Base-by-base conservation (phyloP, 2,797 vertebrate genomes). In the Parotocinclus haroldoi region DNA sequence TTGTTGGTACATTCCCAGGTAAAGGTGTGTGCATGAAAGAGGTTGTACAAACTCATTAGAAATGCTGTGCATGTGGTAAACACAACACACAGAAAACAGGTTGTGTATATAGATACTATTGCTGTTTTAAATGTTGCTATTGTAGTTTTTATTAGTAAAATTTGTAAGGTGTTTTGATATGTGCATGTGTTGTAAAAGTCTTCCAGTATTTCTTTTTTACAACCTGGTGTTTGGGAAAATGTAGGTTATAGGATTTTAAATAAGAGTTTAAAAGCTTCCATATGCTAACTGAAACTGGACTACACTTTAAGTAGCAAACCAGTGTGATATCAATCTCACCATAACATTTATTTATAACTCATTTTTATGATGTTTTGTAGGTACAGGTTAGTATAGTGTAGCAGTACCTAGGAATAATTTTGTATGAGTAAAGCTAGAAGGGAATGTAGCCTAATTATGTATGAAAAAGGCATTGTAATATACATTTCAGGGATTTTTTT, bases 131-230 rank as follows among this genome's bases (percentile, higher is more conserved):
- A 75, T 65, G 70, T 84, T 75, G 49, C 67, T 72, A 74, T 82
- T 52, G 18, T 66, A 76, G 68, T 68, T 84, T 86, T 78, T 65
- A 66, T 67, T 73, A 58, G 73, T 81, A 76, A 81, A 59, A 63
- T 85, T 87, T 84, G 62, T 84, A 84, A 76, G 56, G 71, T 51
- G 75, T 81, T 84, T 83, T 80, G 79, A 70, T 83, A 81, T 80
- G 82, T 83, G 88, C 87, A 87, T 88, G 87, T 89, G 74, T 72
- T 82, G 84, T 89, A 71, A 79, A 80, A 77, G 89, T 90, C 88
- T 91, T 90, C 86, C 86, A 82, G 86, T 84, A 74, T 84, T 80
- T 78, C 5, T 46, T 51, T 45, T 60, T 77, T 86, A 72, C 79
- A 80, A 75, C 69, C 78, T 83, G 84, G 71, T 76, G 78, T 66